These are phyloP conservation scores for Parasteatoda lunata DNA, from an alignment of 2,888 invertebrate species.

Conservation along the genomic window DNA sequence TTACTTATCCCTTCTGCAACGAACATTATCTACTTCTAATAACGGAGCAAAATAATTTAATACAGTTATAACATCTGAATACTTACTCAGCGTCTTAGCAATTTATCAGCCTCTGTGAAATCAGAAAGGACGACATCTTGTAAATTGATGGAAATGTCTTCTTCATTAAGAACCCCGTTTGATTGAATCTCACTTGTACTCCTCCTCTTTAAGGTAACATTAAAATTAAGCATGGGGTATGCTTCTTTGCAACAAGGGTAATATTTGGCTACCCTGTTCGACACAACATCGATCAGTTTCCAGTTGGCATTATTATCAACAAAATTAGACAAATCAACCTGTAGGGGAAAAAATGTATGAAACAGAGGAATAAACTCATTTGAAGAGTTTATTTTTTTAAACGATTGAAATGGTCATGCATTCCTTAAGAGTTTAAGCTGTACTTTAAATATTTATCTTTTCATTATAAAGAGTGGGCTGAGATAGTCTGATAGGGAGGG, in stretches of 20 bases:
- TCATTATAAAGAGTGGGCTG: no score
- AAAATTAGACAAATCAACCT: slow-evolving; percentile 42
- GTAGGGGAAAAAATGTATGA: not conserved
- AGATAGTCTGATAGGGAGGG: no score
- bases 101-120: not conserved
- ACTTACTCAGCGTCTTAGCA: not conserved
- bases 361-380: not conserved
- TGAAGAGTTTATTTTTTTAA: no score
- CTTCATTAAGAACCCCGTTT: not conserved
- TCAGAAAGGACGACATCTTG: not conserved
- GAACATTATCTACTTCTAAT: no score
- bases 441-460: no score
- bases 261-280: not conserved
- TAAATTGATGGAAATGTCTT: not conserved
- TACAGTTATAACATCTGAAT: not conserved
- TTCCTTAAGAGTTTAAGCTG: no score
- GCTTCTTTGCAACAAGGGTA: slow-evolving; percentile 41
- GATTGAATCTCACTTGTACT: not conserved
- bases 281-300: slow-evolving; percentile 3
- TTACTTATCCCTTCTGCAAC: no score
- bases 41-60: no score
- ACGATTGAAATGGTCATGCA: no score
- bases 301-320: slow-evolving; percentile 34
- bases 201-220: slow-evolving; percentile 34
- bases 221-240: slow-evolving; percentile 26